Base-by-base conservation (phyloP, 1,140 invertebrate genomes). In the Drosophila elegans region DNA sequence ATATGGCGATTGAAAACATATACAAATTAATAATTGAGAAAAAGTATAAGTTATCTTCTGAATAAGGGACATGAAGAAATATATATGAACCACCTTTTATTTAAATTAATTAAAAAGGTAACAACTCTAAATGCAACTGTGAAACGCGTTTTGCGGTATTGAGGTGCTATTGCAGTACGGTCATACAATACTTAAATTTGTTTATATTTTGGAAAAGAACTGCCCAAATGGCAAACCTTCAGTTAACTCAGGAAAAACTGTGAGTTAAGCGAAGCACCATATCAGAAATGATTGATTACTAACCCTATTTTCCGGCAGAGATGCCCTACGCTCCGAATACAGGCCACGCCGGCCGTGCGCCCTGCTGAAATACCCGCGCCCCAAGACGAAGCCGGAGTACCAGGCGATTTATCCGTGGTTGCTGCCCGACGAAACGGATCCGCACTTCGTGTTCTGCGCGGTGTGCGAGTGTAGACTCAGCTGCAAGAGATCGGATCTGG, bases 171-270 rank as follows among this genome's bases (percentile, higher is more conserved):
- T n/a, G 25, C 25, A 51, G 4, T 9, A 49, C 72, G 64, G 64
- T 67, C 41, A 71, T 67, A 44, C 45, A 16, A 29, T 32, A 36
- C 38, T 34, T 7, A 4, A 78, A 62, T 78, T 84, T 85, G 82
- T 85, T 88, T 86, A 86, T 88, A 88, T 78, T 78, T 88, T 75
- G 57, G 34, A 76, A 61, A 61, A 72, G 57, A 10, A 29, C 13
- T 25, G 9, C 1, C 27, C 46, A 61, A 80, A 88, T 88, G 84
- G 75, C 84, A 7, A 89, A 89, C 54, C 67, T 85, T 16, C 77
- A 80, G 48, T 46, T 89, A 51, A 89, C 84, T 44, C 85, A 85
- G 41, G 84, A 89, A 84, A 89, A 80, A 80, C 84, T 90, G 84
- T 89, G 52, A 89, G 84, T 89, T n/a, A 9, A 42, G 7, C 2